phyloP scores from a whole-genome alignment of 1,140 invertebrate genomes.

The Brachionus angularis region DNA sequence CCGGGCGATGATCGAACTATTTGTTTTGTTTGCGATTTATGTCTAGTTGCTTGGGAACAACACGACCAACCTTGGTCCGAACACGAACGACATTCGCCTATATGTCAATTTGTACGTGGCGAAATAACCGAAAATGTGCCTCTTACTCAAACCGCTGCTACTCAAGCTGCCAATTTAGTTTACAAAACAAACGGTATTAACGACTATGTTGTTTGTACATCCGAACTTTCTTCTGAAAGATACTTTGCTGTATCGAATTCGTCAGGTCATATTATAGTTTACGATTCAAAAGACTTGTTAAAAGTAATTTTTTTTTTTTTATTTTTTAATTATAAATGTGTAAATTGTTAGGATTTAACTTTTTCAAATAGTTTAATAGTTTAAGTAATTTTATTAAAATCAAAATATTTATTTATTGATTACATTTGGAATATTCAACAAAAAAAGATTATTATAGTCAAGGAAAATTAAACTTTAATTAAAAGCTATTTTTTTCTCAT shows the following conservation, averaged over 20 bases:
- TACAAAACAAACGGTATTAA: constrained; percentile 46
- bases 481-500: too few relatives aligned
- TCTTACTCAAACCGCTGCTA: constrained; percentile 60
- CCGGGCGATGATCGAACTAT: constrained; percentile 83
- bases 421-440: too few relatives aligned
- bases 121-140: constrained; percentile 92
- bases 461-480: too few relatives aligned
- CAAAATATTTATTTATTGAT: too few relatives aligned
- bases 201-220: constrained; percentile 67
- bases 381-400: too few relatives aligned
- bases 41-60: constrained; percentile 88
- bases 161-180: constrained; percentile 58
- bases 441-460: too few relatives aligned
- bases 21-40: constrained; percentile 89
- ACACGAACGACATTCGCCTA: constrained; percentile 84
- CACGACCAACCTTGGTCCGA: constrained; percentile 90
- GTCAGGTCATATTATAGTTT: constrained; percentile 65
- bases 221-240: constrained; percentile 65
- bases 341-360: too few relatives aligned
- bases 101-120: constrained; percentile 84
- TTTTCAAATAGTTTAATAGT: too few relatives aligned
- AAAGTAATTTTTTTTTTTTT: constrained; percentile 61
- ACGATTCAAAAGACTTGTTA: constrained; percentile 66
- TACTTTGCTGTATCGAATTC: constrained; percentile 63
- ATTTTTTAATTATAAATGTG: background rate